Base-by-base conservation (phyloP, 2,888 invertebrate genomes). In the Trimorus sp. region DNA sequence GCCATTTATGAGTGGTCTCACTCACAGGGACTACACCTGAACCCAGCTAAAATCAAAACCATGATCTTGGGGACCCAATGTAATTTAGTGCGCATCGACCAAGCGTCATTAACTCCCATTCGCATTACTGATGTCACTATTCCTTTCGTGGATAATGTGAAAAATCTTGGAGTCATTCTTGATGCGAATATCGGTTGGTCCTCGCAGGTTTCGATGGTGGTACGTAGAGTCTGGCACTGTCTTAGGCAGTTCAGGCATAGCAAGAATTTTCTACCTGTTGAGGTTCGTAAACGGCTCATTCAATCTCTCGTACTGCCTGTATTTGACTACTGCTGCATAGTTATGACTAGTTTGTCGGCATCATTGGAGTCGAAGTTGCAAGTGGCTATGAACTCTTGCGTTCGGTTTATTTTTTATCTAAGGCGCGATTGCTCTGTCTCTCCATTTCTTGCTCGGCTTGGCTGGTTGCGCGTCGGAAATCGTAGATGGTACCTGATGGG, bases 401-500 rank as follows among this genome's bases (percentile, higher is more conserved):
- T 58, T 9, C 16, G 58, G n/a, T 58, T 58, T 38, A 38, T 58
- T 8, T 58, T 58, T 54, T n/a, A n/a, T n/a, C n/a, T n/a, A n/a
- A n/a, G n/a, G n/a, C n/a, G n/a, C n/a, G n/a, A n/a, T n/a, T n/a
- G 6, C 14, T 15, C 51, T 7, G 16, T 51, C 7, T 11, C 51
- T 7, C 51, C 51, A 14, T 15, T 15, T 12, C 5, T 2, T 4
- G 16, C 14, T 51, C 7, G 9, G 12, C 14, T 51, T 3, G 7
- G 6, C 5, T 51, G 51, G 51, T 16, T 51, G 6, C 6, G 12
- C 1, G 16, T 14, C 12, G 51, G 16, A 4, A 2, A 15, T 15
- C 14, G 51, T 11, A 14, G 51, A 12, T 12, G 12, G 6, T 38
- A 38, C 8, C 8, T 38, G 6, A 5, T 38, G 5, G 38, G 38